These are phyloP conservation scores for Augochlorella aurata DNA, from an alignment of 2,888 invertebrate genomes.

Conservation along the genomic window DNA sequence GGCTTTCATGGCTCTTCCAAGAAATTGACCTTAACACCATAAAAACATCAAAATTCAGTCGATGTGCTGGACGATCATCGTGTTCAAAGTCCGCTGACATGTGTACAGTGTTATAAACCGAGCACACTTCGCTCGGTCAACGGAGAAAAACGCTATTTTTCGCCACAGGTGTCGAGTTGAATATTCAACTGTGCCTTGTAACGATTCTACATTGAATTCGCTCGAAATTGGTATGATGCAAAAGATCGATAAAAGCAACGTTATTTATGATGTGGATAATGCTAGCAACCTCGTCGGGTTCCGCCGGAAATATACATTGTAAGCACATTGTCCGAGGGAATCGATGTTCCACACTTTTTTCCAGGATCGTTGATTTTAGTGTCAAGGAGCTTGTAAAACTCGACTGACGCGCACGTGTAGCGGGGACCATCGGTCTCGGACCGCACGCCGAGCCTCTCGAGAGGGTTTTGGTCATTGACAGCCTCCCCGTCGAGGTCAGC, in stretches of 20 bases:
- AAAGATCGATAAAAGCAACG: too few relatives aligned
- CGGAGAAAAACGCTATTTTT: neutral
- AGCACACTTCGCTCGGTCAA: neutral
- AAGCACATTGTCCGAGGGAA: too few relatives aligned
- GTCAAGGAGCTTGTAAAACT: neutral
- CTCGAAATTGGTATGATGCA: too few relatives aligned
- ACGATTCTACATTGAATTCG: too few relatives aligned
- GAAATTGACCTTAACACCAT: constrained; percentile 34
- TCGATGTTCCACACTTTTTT: neutral
- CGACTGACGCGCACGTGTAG: neutral
- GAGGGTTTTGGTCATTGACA: neutral
- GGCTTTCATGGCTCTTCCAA: neutral
- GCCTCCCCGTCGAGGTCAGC: neutral
- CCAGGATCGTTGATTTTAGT: neutral
- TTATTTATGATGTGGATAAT: too few relatives aligned
- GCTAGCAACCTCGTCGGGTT: too few relatives aligned
- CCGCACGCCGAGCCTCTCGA: neutral
- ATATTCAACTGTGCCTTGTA: too few relatives aligned
- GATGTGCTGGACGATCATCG: neutral
- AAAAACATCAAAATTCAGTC: constrained; percentile 3
- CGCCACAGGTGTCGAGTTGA: too few relatives aligned
- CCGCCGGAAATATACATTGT: too few relatives aligned
- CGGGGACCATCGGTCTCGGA: neutral
- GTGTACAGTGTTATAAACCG: neutral
- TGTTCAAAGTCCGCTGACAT: neutral